Evolutionary conservation across 2,888 invertebrate species (phyloP).

Genomic region (Coelogynopora nodosa): DNA sequence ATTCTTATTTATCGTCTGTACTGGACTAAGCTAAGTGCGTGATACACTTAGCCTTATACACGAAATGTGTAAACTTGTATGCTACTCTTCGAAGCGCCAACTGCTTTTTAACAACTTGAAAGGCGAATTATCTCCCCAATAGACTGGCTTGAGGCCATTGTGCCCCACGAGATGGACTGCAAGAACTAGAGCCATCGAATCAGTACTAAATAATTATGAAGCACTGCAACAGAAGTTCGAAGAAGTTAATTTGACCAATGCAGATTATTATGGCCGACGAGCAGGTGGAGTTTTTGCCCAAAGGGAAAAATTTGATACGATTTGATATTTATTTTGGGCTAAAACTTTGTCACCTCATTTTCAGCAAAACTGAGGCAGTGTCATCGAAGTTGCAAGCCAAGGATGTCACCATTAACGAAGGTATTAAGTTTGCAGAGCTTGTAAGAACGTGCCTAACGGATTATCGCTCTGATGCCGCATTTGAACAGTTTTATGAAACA

Average conservation of each 20-base stretch:
- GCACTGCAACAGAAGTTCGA: conserved; percentile 45
- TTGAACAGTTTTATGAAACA: neutral
- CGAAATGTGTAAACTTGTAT: conserved; percentile 47
- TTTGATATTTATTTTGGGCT: conserved; percentile 47
- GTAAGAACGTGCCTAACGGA: neutral
- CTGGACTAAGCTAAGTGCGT: too few species aligned
- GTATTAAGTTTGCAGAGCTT: neutral
- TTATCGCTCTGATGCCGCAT: neutral
- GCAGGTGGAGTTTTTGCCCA: conserved; percentile 45
- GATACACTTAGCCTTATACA: conserved; percentile 2
- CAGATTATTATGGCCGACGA: conserved; percentile 44
- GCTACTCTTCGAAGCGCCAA: conserved; percentile 46
- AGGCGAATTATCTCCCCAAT: neutral
- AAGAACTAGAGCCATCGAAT: conserved; percentile 41
- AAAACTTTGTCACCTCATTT: conserved; percentile 45
- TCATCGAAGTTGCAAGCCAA: conserved; percentile 45
- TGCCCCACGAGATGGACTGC: conserved; percentile 48
- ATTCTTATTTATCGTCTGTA: too few species aligned
- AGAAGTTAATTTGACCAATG: conserved; percentile 41
- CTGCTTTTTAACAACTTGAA: conserved; percentile 44
- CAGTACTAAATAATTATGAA: conserved; percentile 46
- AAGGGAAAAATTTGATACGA: conserved; percentile 46
- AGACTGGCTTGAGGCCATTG: conserved; percentile 39
- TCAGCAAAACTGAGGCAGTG: conserved; percentile 46
- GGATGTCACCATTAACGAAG: conserved; percentile 34